phyloP scores from a whole-genome alignment of 2,797 vertebrate genomes.

The Molossus molossus region DNA sequence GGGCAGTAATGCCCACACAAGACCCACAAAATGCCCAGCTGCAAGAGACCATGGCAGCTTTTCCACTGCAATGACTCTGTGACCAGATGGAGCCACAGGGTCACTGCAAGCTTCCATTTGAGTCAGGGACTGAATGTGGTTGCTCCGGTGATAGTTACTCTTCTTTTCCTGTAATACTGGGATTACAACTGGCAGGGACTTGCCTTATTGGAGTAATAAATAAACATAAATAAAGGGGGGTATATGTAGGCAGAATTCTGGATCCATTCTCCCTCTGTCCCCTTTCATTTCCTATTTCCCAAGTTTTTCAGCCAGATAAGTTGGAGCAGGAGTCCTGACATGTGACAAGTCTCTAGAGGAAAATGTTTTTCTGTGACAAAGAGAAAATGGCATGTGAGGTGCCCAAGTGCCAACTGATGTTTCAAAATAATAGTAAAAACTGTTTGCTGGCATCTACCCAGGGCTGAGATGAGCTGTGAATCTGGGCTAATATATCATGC shows the following conservation, averaged over 20 bases:
- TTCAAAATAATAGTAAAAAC: conserved; percentile 69
- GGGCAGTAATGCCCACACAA: neutral
- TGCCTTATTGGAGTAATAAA: neutral
- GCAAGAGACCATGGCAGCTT: neutral
- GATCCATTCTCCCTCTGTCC: neutral
- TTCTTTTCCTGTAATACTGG: neutral
- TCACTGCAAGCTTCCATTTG: neutral
- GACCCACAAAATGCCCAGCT: neutral
- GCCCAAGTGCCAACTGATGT: conserved; percentile 9
- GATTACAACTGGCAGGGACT: neutral
- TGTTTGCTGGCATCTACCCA: neutral
- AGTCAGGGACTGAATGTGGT: neutral
- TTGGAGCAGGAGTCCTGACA: neutral
- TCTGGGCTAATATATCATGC: conserved; percentile 22
- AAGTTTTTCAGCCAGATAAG: neutral
- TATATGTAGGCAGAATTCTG: neutral
- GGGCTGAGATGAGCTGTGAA: neutral
- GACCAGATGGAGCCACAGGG: neutral
- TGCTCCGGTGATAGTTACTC: neutral
- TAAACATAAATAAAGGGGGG: neutral
- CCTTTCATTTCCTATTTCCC: neutral
- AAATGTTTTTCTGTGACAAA: conserved; percentile 64
- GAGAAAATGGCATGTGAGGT: conserved; percentile 68
- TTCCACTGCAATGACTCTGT: neutral
- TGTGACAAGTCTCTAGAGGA: neutral